phyloP scores from a whole-genome alignment of 2,797 vertebrate species.

The Mareca strepera region DNA sequence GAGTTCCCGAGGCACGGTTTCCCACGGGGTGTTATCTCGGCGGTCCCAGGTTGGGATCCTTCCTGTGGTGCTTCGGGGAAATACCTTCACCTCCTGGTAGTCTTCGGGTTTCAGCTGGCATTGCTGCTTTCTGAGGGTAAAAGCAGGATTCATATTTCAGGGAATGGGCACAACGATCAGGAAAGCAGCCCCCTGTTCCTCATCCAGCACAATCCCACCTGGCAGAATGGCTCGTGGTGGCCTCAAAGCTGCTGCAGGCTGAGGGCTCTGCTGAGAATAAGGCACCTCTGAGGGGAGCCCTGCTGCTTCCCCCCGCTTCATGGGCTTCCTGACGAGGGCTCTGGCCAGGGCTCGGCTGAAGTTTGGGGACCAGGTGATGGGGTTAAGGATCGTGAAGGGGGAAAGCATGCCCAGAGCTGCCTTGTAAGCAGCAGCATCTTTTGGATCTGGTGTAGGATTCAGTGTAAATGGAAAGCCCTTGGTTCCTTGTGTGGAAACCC shows the following conservation, averaged over 20 bases:
- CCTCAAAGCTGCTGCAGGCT: neutral
- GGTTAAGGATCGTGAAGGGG: neutral
- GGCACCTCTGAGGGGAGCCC: too few relatives aligned
- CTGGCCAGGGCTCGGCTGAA: neutral
- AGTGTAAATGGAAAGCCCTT: accelerated
- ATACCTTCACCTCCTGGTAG: neutral
- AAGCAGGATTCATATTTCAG: neutral
- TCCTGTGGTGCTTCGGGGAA: neutral
- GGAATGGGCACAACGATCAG: neutral
- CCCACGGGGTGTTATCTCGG: neutral
- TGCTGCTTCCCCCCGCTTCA: too few relatives aligned
- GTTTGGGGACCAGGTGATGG: too few relatives aligned
- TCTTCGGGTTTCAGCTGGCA: neutral
- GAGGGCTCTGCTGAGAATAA: neutral
- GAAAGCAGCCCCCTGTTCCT: neutral
- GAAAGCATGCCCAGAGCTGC: neutral
- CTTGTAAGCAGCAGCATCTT: accelerated
- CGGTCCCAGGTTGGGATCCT: neutral
- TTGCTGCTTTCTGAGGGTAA: neutral
- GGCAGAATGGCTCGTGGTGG: neutral
- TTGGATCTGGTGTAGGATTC: too few relatives aligned
- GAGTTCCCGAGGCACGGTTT: neutral
- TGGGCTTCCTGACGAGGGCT: neutral
- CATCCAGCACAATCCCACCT: neutral
- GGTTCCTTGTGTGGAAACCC: neutral